Percentiles rank a stretch among this genome's conserved stretches.
These are phyloP conservation scores for Lasiurus borealis DNA, from an alignment of 2,113 vertebrate genomes.

Conservation along the genomic window DNA sequence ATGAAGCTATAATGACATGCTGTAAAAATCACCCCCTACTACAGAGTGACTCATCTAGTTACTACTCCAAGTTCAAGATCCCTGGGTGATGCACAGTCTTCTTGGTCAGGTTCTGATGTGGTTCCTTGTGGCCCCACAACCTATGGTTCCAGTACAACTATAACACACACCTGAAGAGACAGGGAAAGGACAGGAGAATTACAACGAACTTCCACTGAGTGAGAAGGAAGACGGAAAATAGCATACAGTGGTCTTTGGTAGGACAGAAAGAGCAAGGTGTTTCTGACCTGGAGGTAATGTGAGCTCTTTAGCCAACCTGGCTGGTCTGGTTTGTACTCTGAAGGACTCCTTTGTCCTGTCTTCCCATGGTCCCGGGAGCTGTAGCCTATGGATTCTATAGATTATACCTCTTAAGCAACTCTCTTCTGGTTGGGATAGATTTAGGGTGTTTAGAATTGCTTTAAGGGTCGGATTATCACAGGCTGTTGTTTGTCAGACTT, in stretches of 20 bases:
- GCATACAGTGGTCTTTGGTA: background rate
- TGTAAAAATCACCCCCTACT: background rate
- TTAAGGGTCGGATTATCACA: background rate
- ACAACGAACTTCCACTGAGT: background rate
- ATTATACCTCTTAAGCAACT: background rate
- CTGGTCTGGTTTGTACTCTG: background rate
- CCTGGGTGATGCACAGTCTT: background rate
- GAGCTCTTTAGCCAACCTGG: background rate
- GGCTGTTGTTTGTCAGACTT: background rate
- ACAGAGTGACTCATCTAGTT: background rate
- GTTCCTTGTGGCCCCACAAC: background rate
- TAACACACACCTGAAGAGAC: background rate
- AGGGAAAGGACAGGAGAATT: background rate
- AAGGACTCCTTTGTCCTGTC: background rate
- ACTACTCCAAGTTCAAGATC: background rate
- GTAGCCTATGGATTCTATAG: background rate
- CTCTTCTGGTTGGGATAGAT: background rate
- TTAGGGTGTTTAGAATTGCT: background rate
- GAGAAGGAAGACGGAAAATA: background rate
- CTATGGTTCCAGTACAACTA: background rate
- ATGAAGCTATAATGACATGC: background rate
- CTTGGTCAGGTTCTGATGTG: background rate
- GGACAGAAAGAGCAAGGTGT: background rate
- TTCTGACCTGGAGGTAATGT: too few species aligned
- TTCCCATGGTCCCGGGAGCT: background rate